Base-by-base conservation (phyloP, 2,113 vertebrate genomes). In the Catagonus wagneri region DNA sequence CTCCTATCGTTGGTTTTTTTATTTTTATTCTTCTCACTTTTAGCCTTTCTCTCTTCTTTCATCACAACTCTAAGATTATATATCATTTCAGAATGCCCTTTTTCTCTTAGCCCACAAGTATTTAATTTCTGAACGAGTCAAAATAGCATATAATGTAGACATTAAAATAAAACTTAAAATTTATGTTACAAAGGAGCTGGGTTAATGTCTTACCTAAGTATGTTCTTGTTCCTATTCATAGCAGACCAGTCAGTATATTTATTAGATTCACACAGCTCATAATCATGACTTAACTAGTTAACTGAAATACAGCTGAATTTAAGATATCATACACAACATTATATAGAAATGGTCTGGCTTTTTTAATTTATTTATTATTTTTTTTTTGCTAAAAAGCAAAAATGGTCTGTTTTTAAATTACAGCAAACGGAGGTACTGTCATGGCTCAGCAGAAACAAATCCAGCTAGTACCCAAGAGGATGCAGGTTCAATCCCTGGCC, bases 81-180 rank as follows among this genome's bases (percentile, higher is more conserved):
- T 32, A 75, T 66, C 44, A 65, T 50, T 96, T 96, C 58, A 39
- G 83, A 76, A 83, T 25, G 90, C 7, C 22, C 17, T 22, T 34
- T 68, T 90, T 79, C 19, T 63, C 92, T 58, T 76, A 89, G 36
- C 19, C 75, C 78, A 69, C 8, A 76, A 44, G 39, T 44, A 80
- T 86, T 95, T 89, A 66, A 80, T 80, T 96, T 87, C 89, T 75
- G 29, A 94, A 80, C 36, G 92, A 81, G 27, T 85, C 61, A 95
- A 94, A 92, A 90, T 39, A 76, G 54, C 16, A 92, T n/a, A 25
- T 36, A 88, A 71, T 25, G 58, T 0, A 66, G 5, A 4, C 8
- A 32, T 78, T 60, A 74, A 19, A 54, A 54, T 84, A 86, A 83
- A 94, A 71, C 23, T 9, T 84, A 65, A 56, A 63, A 29, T 50